Evolutionary conservation across 2,888 invertebrate species (phyloP).

Genomic region (Xanthorhoe designata): DNA sequence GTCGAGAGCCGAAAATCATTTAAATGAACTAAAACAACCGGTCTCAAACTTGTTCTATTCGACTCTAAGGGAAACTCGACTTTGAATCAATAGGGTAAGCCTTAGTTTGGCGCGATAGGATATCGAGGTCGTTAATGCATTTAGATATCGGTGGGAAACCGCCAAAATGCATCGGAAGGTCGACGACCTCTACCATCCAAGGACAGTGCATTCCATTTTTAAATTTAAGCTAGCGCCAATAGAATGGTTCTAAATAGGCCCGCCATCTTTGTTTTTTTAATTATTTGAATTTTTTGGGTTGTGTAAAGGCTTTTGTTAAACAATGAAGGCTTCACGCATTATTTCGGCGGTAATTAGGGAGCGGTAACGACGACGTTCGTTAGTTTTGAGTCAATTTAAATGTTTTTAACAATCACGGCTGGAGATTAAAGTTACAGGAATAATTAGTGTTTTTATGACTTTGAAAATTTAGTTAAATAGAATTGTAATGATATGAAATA

Average conservation of each 20-base stretch:
- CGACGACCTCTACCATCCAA: constrained; percentile 80
- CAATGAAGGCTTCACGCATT: constrained; percentile 76
- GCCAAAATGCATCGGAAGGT: constrained; percentile 85
- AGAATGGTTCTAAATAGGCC: constrained; percentile 83
- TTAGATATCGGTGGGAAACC: constrained; percentile 67
- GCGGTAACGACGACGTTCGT: constrained; percentile 75
- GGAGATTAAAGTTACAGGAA: constrained; percentile 39
- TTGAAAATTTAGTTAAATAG: neutral
- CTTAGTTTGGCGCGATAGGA: constrained; percentile 52
- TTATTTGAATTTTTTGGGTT: constrained; percentile 67
- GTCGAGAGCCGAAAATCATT: constrained; percentile 60
- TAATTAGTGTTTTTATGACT: constrained; percentile 36
- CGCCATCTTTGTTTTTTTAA: constrained; percentile 81
- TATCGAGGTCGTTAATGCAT: constrained; percentile 56
- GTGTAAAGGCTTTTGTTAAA: constrained; percentile 67
- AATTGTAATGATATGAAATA: neutral
- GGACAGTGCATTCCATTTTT: constrained; percentile 86
- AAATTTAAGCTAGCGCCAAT: constrained; percentile 83
- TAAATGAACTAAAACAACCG: constrained; percentile 53
- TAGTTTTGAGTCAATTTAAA: constrained; percentile 48
- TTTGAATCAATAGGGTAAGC: constrained; percentile 54
- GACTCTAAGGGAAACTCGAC: constrained; percentile 52
- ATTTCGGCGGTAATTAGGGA: constrained; percentile 78
- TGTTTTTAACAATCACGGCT: constrained; percentile 29
- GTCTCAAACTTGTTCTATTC: constrained; percentile 50